Evolutionary conservation across 2,888 invertebrate genomes (phyloP), one percentile per base, ranked within the genome.

Genomic region (Erebia palarica): DNA sequence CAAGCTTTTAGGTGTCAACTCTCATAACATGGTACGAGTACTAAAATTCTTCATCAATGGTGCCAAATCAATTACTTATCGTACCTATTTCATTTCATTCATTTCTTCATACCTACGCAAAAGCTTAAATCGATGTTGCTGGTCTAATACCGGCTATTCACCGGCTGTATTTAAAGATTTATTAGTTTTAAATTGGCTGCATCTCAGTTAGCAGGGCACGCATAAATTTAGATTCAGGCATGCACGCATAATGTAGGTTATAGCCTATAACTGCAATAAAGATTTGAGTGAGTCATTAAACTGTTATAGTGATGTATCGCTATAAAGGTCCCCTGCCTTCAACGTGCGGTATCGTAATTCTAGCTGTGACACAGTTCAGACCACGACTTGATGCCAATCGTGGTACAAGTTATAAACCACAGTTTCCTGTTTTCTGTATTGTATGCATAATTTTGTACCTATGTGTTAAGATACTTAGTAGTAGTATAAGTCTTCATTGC

Each of bases 311-410:
- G 51, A 73, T 57, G 73, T 69, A 66, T 73, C 70, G 67, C 70
- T 67, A 73, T 74, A 71, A 75, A 76, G 73, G 72, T 73, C 71
- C 53, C 67, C 73, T 71, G 60, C 73, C 76, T 71, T 77, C 79
- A 75, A 74, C 81, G 78, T 77, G 75, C 73, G 71, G 68, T 75
- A 73, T 80, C 80, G 78, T 83, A 82, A 83, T 82, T 82, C 79
- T 82, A 73, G 67, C 75, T 73, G 79, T 80, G 81, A 80, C 84
- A 81, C 84, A 77, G 79, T 81, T 79, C 75, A 76, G 76, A 75
- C 76, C 81, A 77, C 76, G 77, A 77, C 71, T 76, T 65, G 61
- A 66, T 57, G 60, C 68, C 47, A 14, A 36, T 58, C 67, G 53
- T 69, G 66, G 68, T 44, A 13, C 49, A 75, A 75, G 57, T 27